These are phyloP conservation scores for Enchytraeus crypticus DNA, from an alignment of 2,888 invertebrate genomes.

Conservation along the genomic window DNA sequence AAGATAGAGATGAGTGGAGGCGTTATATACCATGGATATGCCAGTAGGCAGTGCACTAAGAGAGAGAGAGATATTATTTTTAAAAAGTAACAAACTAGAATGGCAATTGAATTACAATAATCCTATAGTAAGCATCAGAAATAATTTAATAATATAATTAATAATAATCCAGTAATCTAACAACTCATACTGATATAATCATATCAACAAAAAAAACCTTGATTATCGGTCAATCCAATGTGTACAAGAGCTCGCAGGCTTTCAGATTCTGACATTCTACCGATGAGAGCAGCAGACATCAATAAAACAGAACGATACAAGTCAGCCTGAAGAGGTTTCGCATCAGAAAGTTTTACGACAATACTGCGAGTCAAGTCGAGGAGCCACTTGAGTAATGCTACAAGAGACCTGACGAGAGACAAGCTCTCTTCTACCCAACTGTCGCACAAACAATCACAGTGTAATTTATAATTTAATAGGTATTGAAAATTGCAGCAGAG, in stretches of 20 bases:
- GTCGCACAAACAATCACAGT: not conserved
- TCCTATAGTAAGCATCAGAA: too few species aligned
- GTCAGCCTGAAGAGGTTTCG: not conserved
- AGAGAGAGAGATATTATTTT: too few species aligned
- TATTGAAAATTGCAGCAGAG: too few species aligned
- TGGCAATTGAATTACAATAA: too few species aligned
- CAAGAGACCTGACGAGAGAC: not conserved
- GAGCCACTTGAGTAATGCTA: slow-evolving; percentile 1
- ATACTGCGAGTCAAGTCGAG: not conserved
- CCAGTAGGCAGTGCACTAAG: too few species aligned
- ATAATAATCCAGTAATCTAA: too few species aligned
- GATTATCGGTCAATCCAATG: not conserved
- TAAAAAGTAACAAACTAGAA: too few species aligned
- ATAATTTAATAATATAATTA: too few species aligned
- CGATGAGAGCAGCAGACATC: not conserved
- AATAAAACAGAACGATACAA: not conserved
- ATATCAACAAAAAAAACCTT: too few species aligned
- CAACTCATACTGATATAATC: too few species aligned
- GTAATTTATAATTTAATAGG: not conserved
- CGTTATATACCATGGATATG: too few species aligned
- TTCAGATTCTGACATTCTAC: not conserved
- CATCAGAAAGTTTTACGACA: not conserved
- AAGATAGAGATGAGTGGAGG: too few species aligned
- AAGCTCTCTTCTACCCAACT: not conserved
- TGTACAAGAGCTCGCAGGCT: not conserved